Base-by-base conservation (phyloP, 2,888 invertebrate species). In the Machimus rusticus region DNA sequence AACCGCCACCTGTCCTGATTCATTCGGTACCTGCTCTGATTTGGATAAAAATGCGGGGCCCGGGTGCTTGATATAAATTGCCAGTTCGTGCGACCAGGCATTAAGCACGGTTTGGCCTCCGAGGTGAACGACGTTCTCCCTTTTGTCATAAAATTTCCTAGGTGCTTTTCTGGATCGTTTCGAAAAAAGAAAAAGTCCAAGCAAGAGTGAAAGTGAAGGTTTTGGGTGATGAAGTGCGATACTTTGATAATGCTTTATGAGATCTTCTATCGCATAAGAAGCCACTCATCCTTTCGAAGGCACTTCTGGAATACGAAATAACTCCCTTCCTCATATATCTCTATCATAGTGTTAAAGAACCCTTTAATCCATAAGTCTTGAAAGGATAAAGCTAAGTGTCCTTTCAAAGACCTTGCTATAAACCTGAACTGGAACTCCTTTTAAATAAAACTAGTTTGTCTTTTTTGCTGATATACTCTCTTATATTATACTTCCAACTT, bases 31-130 rank as follows among this genome's bases (percentile, higher is more conserved):
- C 82, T 66, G 39, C 43, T 34, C 51, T 84, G 82, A 84, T 84
- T 84, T 84, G 82, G 66, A 84, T 84, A 57, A 66, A 57, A 84
- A 66, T 84, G 82, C 82, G n/a, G 66, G n/a, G 66, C 57, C 37
- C 28, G 66, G 79, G 79, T 31, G 31, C 31, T 79, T 51, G 79
- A 51, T 79, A 79, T 79, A 79, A 79, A 79, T 79, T 79, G 55
- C 79, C 31, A 79, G 51, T 79, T 79, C 79, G 79, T 79, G 79
- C 51, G 79, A 79, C 28, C 28, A 31, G 51, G 79, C 51, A 79
- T 51, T 51, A 79, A 51, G n/a, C 23, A 46, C 31, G 51, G 31
- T 79, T 51, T 76, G 76, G 23, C 66, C 66, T 23, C 9, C 9
- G 66, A 66, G 66, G 23, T 23, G 23, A 66, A 66, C 66, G 23